A percentile compares a stretch with the other conserved stretches of the same genome.
These are phyloP conservation scores for Oenanthe melanoleuca DNA, from an alignment of 2,113 vertebrate genomes.

Conservation along the genomic window DNA sequence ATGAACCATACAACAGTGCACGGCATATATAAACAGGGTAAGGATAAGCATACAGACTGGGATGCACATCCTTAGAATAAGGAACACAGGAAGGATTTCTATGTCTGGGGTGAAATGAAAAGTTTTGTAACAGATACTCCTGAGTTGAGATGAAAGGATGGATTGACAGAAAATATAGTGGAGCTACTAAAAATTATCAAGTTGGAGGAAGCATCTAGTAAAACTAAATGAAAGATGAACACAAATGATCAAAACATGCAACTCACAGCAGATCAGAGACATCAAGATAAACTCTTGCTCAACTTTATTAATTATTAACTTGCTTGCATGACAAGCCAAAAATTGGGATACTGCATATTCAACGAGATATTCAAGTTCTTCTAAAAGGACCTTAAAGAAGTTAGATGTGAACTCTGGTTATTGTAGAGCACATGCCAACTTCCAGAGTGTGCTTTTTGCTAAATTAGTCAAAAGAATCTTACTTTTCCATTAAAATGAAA, in stretches of 20 bases:
- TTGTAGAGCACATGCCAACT: neutral
- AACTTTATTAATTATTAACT: constrained; percentile 54
- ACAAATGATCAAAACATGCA: neutral
- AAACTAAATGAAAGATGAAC: neutral
- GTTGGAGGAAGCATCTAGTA: neutral
- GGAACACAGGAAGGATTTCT: neutral
- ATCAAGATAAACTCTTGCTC: neutral
- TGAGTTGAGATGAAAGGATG: neutral
- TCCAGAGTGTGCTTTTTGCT: neutral
- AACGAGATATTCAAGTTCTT: neutral
- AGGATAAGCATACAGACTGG: neutral
- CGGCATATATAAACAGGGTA: neutral
- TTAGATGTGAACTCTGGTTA: neutral
- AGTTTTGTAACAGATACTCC: neutral
- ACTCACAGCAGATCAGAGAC: neutral
- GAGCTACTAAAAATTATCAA: neutral
- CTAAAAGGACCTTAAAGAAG: neutral
- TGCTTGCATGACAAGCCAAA: neutral
- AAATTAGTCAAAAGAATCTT: neutral
- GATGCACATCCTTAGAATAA: neutral
- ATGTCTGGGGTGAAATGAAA: neutral
- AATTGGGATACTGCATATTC: neutral
- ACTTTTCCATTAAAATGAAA: neutral
- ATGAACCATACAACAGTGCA: neutral
- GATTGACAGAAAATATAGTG: neutral